A percentile compares a stretch with the other conserved stretches of the same genome.
These are phyloP conservation scores for Passer domesticus DNA, from an alignment of 2,113 vertebrate species.

Conservation along the genomic window DNA sequence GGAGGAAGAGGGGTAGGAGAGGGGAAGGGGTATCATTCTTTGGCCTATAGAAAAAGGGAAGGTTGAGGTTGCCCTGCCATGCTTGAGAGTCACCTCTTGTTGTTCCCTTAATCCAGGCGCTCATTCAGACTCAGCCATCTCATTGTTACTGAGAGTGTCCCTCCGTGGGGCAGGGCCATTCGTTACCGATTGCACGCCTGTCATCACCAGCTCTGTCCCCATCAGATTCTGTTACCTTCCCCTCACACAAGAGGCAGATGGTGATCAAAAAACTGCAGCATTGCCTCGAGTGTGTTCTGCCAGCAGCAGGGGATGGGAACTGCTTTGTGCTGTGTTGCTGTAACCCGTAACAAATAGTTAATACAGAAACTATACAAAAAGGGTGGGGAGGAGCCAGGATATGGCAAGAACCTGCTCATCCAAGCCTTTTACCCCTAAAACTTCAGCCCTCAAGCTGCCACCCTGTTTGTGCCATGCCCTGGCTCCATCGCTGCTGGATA, in stretches of 20 bases:
- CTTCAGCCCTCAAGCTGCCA: neutral
- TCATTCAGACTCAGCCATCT: neutral
- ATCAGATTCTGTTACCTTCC: neutral
- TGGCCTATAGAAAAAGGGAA: neutral
- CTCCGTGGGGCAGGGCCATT: neutral
- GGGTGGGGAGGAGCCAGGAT: neutral
- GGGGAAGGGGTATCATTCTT: neutral
- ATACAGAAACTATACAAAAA: neutral
- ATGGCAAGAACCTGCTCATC: neutral
- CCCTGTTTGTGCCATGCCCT: neutral
- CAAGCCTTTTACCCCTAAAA: neutral
- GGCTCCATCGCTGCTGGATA: neutral
- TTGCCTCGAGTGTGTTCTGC: neutral
- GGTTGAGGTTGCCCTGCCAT: neutral
- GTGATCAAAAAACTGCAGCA: neutral
- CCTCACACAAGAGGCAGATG: neutral
- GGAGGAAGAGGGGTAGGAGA: neutral
- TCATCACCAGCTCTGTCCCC: neutral
- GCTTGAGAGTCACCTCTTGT: neutral
- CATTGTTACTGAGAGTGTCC: neutral
- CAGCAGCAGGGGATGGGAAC: neutral
- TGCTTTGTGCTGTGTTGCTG: neutral
- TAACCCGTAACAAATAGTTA: neutral
- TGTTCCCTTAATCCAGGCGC: neutral
- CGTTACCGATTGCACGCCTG: neutral